Evolutionary conservation across 2,888 invertebrate species (phyloP).

Genomic region (Physocephala rufipes): DNA sequence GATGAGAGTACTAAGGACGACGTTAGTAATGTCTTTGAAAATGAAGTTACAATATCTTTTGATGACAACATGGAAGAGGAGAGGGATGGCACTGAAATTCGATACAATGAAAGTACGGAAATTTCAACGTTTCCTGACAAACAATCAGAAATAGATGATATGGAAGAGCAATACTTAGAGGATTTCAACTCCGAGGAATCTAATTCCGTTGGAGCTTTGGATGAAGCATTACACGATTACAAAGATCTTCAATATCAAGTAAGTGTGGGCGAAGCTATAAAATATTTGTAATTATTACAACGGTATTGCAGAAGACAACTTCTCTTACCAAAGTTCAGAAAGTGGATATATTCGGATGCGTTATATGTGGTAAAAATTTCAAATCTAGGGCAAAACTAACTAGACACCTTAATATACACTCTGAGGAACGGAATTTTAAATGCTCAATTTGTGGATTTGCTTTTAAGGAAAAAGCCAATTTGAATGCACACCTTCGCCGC

Average conservation of each 20-base stretch:
- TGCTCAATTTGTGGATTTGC: conserved; percentile 21
- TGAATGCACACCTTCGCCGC: conserved; percentile 14
- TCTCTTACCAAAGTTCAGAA: background rate
- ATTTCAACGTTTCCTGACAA: too few species aligned
- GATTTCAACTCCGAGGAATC: too few species aligned
- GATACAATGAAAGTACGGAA: too few species aligned
- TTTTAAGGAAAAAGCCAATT: conserved; percentile 3
- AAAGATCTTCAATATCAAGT: background rate
- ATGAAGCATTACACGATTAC: background rate
- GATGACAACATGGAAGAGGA: too few species aligned
- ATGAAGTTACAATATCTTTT: background rate
- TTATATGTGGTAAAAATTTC: conserved; percentile 8
- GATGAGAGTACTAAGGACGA: background rate
- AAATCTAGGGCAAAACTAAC: background rate
- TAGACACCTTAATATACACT: background rate
- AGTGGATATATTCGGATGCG: background rate
- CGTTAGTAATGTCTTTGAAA: background rate
- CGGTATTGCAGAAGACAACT: background rate
- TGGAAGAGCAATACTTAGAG: too few species aligned
- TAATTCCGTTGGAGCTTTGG: background rate
- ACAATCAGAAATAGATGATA: too few species aligned
- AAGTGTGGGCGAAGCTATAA: too few species aligned
- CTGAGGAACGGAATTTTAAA: conserved; percentile 3
- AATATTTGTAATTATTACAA: too few species aligned
- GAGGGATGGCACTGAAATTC: too few species aligned